Evolutionary conservation across 2,797 vertebrate genomes (phyloP).

Genomic region (Prionace glauca): DNA sequence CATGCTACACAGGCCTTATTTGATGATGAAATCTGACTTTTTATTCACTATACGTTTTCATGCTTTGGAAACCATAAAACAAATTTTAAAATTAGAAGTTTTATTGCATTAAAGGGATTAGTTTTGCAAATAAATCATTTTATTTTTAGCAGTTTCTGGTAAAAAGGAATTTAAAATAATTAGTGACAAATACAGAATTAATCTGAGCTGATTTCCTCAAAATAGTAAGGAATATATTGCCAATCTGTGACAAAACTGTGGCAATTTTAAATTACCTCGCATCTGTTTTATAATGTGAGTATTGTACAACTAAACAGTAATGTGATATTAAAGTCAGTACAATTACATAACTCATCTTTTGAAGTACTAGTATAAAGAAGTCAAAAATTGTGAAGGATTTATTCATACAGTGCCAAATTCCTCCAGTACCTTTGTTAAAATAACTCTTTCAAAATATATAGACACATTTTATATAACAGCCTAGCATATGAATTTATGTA

Average conservation of each 20-base stretch:
- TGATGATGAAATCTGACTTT: no score
- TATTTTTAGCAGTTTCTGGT: no score
- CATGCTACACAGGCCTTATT: no score
- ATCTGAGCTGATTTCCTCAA: no score
- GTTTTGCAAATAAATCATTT: no score
- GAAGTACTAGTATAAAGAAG: neutral
- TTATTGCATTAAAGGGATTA: no score
- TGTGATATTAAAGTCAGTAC: neutral
- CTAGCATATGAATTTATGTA: neutral
- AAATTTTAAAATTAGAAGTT: no score
- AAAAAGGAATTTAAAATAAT: no score
- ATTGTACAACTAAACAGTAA: neutral
- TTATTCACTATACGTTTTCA: no score
- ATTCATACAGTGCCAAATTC: slow-evolving; percentile 8
- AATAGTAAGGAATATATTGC: neutral
- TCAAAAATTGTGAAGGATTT: neutral
- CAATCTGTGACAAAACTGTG: neutral
- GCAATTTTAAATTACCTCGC: neutral
- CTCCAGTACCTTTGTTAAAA: neutral
- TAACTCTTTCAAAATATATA: neutral
- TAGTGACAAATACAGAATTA: no score
- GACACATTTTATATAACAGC: neutral
- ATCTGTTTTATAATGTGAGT: neutral
- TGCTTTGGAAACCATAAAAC: no score
- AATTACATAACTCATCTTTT: neutral